phyloP scores from a whole-genome alignment of 1,140 invertebrate species.

The Brachionus asplanchnoidis region DNA sequence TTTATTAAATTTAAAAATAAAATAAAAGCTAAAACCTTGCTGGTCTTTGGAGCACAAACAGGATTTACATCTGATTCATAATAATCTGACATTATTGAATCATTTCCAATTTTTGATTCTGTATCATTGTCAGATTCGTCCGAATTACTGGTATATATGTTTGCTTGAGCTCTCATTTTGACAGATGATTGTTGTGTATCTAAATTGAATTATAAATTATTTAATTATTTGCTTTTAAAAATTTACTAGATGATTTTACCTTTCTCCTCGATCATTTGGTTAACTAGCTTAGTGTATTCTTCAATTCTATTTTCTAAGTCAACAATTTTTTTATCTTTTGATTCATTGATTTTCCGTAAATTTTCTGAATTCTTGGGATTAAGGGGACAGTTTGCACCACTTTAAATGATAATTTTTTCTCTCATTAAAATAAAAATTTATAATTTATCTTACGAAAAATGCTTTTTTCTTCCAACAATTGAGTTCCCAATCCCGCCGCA shows the following conservation, averaged over 20 bases:
- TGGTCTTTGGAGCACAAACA: neutral
- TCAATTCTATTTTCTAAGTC: neutral
- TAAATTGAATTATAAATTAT: neutral
- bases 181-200: neutral
- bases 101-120: neutral
- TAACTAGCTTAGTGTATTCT: neutral
- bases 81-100: neutral
- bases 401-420: neutral
- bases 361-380: neutral
- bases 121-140: neutral
- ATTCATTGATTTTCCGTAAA: neutral
- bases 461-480: neutral
- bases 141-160: neutral
- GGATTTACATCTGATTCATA: neutral
- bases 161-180: neutral
- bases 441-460: neutral
- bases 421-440: neutral
- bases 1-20: neutral
- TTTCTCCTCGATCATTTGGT: neutral
- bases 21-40: neutral
- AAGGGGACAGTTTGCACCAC: neutral
- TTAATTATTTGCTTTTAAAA: neutral
- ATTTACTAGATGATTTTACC: neutral
- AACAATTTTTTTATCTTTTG: neutral
- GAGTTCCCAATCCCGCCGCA: neutral